phyloP scores from a whole-genome alignment of 2,797 vertebrate species.

The Chlorospingus flavigularis region DNA sequence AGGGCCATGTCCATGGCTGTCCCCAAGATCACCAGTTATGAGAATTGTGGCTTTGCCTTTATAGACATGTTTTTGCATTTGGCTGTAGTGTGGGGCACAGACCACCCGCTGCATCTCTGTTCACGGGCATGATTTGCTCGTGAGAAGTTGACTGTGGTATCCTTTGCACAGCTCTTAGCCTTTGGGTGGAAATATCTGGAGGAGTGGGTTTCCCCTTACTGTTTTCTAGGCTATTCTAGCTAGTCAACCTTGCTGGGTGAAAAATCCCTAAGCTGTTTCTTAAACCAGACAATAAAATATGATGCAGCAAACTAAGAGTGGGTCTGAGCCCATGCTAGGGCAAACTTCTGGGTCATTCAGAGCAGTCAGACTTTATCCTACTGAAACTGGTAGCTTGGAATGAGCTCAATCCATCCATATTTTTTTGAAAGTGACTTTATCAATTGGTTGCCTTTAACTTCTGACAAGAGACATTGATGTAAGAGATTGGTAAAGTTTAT shows the following conservation, averaged over 20 bases:
- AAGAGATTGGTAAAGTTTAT: not conserved
- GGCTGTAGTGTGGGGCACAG: rapidly evolving
- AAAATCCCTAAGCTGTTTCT: not conserved
- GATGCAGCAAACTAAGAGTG: not conserved
- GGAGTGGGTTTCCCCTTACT: not conserved
- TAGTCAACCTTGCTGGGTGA: not conserved
- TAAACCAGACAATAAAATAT: not conserved
- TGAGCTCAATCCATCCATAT: not conserved
- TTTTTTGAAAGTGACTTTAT: not conserved
- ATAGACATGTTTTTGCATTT: not conserved
- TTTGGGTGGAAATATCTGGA: not conserved
- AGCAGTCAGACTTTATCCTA: not conserved
- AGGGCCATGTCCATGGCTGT: not conserved
- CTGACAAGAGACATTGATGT: not conserved
- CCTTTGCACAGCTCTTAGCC: not conserved
- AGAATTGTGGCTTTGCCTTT: not conserved
- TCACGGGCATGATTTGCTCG: rapidly evolving
- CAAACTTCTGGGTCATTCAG: not conserved
- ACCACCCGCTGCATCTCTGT: not conserved
- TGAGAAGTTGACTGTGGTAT: not conserved
- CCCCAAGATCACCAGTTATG: not conserved
- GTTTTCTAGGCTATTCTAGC: not conserved
- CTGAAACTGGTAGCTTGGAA: not conserved
- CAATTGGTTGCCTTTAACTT: conserved; percentile 7
- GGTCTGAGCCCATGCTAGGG: not conserved